Base-by-base conservation (phyloP, 2,113 vertebrate species). In the Takifugu bimaculatus region DNA sequence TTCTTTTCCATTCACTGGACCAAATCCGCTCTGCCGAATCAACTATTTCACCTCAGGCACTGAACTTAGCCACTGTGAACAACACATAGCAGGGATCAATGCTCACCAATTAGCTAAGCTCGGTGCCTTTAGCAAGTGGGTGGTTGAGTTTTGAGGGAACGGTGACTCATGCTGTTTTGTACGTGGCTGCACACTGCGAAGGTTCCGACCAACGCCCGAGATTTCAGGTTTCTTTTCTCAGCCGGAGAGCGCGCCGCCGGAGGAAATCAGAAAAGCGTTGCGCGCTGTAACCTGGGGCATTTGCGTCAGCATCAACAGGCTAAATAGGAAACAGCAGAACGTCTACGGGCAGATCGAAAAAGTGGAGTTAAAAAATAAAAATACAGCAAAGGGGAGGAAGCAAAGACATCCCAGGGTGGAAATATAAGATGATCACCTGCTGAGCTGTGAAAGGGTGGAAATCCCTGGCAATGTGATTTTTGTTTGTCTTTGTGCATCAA, bases 401-500 rank as follows among this genome's bases (percentile, higher is more conserved):
- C 14, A 44, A 60, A 64, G 43, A 11, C 13, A 48, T 56, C 67
- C 63, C 13, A 13, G 57, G n/a, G 44, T 57, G 62, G 67, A 63
- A 56, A 72, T 25, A 13, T n/a, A 62, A 54, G 6, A 1, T 28
- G 59, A 54, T 68, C 75, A 78, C 81, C 81, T 74, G 76, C 57
- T 72, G 77, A 81, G 76, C 91, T 85, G 83, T 89, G 83, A 82
- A 84, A 83, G 84, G 83, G 91, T 92, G 92, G 92, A 91, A 93
- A 93, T 93, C 92, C 92, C 92, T 93, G 92, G 92, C 92, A 93
- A 93, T 93, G 92, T 93, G 92, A 93, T 93, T 93, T 93, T 90
- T 67, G 81, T 88, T 89, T 88, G 70, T 88, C 80, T 88, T 88
- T 89, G 75, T 90, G 83, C 81, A 91, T 88, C 88, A 93, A 93